Evolutionary conservation across 1,140 invertebrate genomes (phyloP).

Genomic region (Micrasema minimum): DNA sequence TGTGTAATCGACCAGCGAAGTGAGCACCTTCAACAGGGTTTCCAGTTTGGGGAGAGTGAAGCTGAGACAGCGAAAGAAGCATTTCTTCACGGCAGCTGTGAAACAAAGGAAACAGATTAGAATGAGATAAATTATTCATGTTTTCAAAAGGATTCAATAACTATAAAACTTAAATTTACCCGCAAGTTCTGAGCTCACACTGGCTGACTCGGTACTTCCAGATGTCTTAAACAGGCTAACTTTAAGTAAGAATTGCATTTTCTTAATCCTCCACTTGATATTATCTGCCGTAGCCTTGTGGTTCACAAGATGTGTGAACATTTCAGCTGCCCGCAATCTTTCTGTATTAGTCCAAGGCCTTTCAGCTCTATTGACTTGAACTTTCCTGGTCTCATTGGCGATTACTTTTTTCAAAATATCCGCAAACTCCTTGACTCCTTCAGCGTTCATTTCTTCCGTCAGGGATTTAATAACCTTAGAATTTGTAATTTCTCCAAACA

Average conservation of each 20-base stretch:
- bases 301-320: conserved; percentile 73
- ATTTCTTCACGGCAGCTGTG: conserved; percentile 54
- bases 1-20: conserved; percentile 67
- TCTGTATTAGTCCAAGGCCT: conserved; percentile 74
- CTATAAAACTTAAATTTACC: conserved; percentile 58
- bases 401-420: conserved; percentile 71
- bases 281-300: conserved; percentile 70
- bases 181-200: conserved; percentile 67
- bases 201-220: conserved; percentile 61
- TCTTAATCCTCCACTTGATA: conserved; percentile 72
- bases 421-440: conserved; percentile 72
- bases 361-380: conserved; percentile 63
- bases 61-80: conserved; percentile 74
- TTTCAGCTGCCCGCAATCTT: conserved; percentile 72
- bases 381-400: conserved; percentile 64
- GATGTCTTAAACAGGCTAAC: conserved; percentile 72
- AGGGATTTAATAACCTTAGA: conserved; percentile 71
- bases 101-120: conserved; percentile 28
- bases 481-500: conserved; percentile 77
- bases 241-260: conserved; percentile 73
- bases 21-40: conserved; percentile 68
- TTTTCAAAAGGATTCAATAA: not conserved
- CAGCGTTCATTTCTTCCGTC: conserved; percentile 68
- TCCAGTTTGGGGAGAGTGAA: conserved; percentile 71
- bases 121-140: conserved; percentile 40